These are phyloP conservation scores for Otis tarda DNA, from an alignment of 2,113 vertebrate genomes.

Conservation along the genomic window DNA sequence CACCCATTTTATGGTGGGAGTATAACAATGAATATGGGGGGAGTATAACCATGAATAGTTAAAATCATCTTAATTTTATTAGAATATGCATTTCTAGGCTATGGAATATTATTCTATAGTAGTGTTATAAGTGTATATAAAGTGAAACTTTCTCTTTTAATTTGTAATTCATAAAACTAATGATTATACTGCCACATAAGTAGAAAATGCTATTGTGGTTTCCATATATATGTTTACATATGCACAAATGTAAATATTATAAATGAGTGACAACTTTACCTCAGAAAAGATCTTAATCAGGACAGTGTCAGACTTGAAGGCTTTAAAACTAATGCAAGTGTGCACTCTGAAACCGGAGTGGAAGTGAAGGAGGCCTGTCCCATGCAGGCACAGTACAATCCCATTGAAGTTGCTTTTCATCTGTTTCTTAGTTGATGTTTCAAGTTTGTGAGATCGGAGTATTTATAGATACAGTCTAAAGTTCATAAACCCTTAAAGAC, in stretches of 20 bases:
- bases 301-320: neutral
- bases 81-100: neutral
- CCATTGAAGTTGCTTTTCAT: neutral
- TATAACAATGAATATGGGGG: neutral
- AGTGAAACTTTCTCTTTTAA: neutral
- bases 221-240: neutral
- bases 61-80: neutral
- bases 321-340: neutral
- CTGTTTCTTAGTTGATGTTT: neutral
- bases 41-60: neutral
- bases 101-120: neutral
- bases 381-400: neutral
- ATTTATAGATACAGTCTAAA: neutral
- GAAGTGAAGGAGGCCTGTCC: neutral
- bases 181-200: neutral
- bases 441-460: neutral
- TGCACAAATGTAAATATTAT: neutral
- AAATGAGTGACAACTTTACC: neutral
- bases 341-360: neutral
- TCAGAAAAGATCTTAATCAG: neutral
- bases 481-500: neutral
- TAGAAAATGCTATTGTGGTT: neutral
- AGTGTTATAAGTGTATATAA: neutral
- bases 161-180: neutral
- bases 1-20: neutral